phyloP scores from a whole-genome alignment of 2,888 invertebrate genomes.

The Thereva nobilitata region DNA sequence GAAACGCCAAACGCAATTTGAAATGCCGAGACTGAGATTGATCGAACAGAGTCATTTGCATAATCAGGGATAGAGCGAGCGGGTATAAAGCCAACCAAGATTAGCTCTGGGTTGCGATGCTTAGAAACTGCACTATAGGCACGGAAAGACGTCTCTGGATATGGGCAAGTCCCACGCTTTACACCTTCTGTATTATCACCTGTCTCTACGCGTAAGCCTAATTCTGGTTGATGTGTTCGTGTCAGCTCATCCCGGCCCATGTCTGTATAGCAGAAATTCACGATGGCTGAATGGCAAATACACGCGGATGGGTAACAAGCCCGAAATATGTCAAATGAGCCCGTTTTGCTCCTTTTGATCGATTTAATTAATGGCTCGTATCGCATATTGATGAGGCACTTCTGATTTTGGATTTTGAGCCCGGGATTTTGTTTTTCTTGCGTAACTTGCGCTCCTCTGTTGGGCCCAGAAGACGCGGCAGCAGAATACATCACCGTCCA shows the following conservation, averaged over 20 bases:
- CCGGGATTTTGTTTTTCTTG: conserved; percentile 19
- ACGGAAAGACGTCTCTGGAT: too few relatives aligned
- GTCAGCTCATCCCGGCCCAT: background rate
- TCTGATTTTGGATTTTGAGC: conserved; percentile 33
- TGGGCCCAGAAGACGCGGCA: background rate
- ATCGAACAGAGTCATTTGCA: background rate
- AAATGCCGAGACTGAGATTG: background rate
- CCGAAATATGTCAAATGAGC: conserved; percentile 43
- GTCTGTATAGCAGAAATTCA: conserved; percentile 5
- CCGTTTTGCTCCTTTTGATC: conserved; percentile 42
- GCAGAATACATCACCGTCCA: conserved; percentile 12
- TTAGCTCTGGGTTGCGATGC: too few relatives aligned
- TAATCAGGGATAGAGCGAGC: too few relatives aligned
- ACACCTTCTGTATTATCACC: too few relatives aligned
- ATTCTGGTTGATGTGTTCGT: background rate
- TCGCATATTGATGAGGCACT: conserved; percentile 42
- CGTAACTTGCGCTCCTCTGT: background rate
- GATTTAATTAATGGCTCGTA: conserved; percentile 42
- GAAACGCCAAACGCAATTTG: background rate
- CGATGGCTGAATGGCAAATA: conserved; percentile 12
- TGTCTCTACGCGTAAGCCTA: too few relatives aligned
- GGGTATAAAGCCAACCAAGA: too few relatives aligned
- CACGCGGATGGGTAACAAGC: conserved; percentile 34
- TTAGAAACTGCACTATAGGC: too few relatives aligned
- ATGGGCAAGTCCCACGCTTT: too few relatives aligned